These are phyloP conservation scores for Linnaemya tessellans DNA, from an alignment of 2,888 invertebrate species.

Conservation along the genomic window DNA sequence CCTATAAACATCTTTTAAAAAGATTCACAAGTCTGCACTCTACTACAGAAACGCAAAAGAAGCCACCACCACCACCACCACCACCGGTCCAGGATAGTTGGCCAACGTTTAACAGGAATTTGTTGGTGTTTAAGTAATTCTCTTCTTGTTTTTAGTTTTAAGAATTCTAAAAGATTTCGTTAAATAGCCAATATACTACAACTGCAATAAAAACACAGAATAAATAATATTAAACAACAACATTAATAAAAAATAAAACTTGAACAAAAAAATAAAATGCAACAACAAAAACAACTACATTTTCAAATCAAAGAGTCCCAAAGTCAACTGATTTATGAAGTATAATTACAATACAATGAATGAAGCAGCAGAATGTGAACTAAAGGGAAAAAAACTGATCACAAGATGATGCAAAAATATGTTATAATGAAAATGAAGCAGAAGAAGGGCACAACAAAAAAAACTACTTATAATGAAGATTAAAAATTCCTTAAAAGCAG, in stretches of 20 bases:
- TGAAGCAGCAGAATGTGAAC: conserved; percentile 43
- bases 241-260: conserved; percentile 25
- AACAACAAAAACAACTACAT: conserved; percentile 44
- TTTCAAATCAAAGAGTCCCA: conserved; percentile 69
- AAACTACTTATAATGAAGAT: conserved; percentile 72
- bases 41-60: conserved; percentile 25
- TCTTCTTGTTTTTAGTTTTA: background rate
- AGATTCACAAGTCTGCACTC: conserved; percentile 66
- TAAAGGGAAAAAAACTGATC: conserved; percentile 11
- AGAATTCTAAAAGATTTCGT: conserved; percentile 26
- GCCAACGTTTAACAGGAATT: conserved; percentile 68
- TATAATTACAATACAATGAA: conserved; percentile 73
- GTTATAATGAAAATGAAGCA: conserved; percentile 63
- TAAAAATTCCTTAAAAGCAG: conserved; percentile 69
- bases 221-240: conserved; percentile 59
- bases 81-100: conserved; percentile 39
- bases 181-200: conserved; percentile 64
- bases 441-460: conserved; percentile 46
- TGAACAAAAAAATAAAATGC: background rate
- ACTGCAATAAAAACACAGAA: conserved; percentile 61
- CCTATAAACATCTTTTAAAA: conserved; percentile 55
- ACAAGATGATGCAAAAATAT: conserved; percentile 39
- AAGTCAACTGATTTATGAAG: conserved; percentile 73
- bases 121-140: conserved; percentile 42
- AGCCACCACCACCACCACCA: background rate